Evolutionary conservation across 2,797 vertebrate genomes (phyloP).

Genomic region (Chelmon rostratus): DNA sequence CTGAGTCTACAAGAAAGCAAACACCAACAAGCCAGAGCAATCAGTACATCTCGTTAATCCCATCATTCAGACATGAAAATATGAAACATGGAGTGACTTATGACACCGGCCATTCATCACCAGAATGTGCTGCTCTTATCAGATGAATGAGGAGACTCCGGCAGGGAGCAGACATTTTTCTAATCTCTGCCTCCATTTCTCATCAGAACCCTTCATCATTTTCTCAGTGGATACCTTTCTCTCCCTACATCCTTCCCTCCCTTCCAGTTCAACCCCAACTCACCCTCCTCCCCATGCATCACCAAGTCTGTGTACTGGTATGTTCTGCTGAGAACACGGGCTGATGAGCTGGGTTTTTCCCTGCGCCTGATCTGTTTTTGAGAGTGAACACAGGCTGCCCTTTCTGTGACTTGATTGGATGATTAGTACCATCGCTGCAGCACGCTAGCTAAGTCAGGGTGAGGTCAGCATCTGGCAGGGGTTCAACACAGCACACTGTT

Average conservation of each 20-base stretch:
- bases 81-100: conserved; percentile 60
- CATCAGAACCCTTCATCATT: conserved; percentile 58
- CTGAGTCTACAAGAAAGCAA: conserved; percentile 45
- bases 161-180: conserved; percentile 62
- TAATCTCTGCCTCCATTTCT: conserved; percentile 62
- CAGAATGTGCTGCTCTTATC: conserved; percentile 69
- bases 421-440: conserved; percentile 61
- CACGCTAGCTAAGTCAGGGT: conserved; percentile 62
- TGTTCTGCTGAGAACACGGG: conserved; percentile 35
- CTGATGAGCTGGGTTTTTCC: conserved; percentile 59
- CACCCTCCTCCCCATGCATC: conserved; percentile 34
- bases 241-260: conserved; percentile 49
- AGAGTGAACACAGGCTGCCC: conserved; percentile 59
- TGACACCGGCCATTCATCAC: conserved; percentile 72
- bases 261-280: conserved; percentile 30
- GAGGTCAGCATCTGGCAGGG: conserved; percentile 73
- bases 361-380: conserved; percentile 59
- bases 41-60: conserved; percentile 65
- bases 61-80: conserved; percentile 71
- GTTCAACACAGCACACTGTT: conserved; percentile 55
- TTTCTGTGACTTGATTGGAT: conserved; percentile 74
- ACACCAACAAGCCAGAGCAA: conserved; percentile 56
- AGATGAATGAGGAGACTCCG: conserved; percentile 70
- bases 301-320: conserved; percentile 30
- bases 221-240: conserved; percentile 51